Percentiles rank a stretch among this genome's conserved stretches.
These are phyloP conservation scores for Zosterops lateralis DNA, from an alignment of 2,113 vertebrate genomes.

Conservation along the genomic window DNA sequence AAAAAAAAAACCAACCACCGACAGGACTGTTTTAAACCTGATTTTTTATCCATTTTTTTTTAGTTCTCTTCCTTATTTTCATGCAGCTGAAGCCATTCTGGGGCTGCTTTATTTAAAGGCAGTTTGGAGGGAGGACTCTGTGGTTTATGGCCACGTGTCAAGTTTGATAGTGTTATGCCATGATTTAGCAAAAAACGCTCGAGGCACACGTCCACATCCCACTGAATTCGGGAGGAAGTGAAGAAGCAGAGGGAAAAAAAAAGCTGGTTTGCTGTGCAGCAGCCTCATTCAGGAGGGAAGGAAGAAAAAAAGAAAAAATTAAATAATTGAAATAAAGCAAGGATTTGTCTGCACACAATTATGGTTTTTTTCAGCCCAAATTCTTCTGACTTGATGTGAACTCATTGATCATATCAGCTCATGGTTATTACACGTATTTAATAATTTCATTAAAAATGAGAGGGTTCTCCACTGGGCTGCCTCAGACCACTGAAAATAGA, in stretches of 20 bases:
- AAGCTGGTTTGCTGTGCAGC: not conserved
- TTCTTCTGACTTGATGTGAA: not conserved
- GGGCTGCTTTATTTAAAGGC: slow-evolving; percentile 12
- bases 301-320: no score
- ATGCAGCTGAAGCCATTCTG: not conserved
- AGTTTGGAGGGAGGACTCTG: slow-evolving; percentile 21
- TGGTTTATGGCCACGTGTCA: slow-evolving; percentile 51
- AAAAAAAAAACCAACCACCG: not conserved
- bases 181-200: slow-evolving; percentile 56
- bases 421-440: not conserved
- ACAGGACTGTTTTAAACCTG: not conserved
- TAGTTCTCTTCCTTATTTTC: not conserved
- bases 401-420: not conserved
- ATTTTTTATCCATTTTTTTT: not conserved
- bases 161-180: slow-evolving; percentile 38
- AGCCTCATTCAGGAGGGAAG: not conserved
- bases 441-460: not conserved
- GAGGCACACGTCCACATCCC: slow-evolving; percentile 31
- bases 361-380: not conserved
- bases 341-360: not conserved
- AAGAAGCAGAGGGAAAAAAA: not conserved
- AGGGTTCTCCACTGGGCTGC: not conserved
- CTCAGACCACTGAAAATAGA: slow-evolving; percentile 50
- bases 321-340: not conserved
- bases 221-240: slow-evolving; percentile 32